Percentiles rank a stretch among this genome's conserved stretches.
Conservation (phyloP, 2,113 vertebrate species). For the Carassius auratus region DNA sequence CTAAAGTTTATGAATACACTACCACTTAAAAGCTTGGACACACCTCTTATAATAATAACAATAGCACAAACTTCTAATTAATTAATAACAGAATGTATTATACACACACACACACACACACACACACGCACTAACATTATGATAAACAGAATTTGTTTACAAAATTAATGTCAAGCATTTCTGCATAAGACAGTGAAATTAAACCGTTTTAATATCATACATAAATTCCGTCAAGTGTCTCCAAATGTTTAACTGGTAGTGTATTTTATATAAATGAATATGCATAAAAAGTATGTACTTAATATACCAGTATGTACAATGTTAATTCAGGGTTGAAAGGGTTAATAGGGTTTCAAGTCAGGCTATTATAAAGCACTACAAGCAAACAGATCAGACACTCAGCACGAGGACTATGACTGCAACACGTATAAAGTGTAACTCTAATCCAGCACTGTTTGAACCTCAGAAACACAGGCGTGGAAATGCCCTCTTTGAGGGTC, state of each 20-base stretch:
- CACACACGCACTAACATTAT: background rate
- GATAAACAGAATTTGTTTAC: background rate
- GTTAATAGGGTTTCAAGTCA: constrained; percentile 12
- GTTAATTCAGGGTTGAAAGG: constrained; percentile 15
- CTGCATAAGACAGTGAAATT: background rate
- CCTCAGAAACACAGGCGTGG: constrained; percentile 5
- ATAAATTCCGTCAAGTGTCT: background rate
- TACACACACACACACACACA: background rate
- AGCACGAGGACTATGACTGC: background rate
- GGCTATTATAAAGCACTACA: constrained; percentile 30
- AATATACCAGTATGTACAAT: background rate
- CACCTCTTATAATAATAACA: background rate
- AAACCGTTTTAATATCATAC: background rate
- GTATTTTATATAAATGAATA: background rate
- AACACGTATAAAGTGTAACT: constrained; percentile 13
- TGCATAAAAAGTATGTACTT: background rate
- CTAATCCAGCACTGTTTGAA: background rate
- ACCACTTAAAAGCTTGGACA: background rate
- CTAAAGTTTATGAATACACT: background rate
- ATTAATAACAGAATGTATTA: background rate
- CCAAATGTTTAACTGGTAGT: background rate
- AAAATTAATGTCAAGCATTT: background rate
- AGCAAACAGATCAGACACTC: constrained; percentile 8
- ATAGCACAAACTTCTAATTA: background rate
- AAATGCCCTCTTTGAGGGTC: background rate